Base-by-base conservation (phyloP, 2,797 vertebrate genomes). In the Lepilemur ruficaudatus region DNA sequence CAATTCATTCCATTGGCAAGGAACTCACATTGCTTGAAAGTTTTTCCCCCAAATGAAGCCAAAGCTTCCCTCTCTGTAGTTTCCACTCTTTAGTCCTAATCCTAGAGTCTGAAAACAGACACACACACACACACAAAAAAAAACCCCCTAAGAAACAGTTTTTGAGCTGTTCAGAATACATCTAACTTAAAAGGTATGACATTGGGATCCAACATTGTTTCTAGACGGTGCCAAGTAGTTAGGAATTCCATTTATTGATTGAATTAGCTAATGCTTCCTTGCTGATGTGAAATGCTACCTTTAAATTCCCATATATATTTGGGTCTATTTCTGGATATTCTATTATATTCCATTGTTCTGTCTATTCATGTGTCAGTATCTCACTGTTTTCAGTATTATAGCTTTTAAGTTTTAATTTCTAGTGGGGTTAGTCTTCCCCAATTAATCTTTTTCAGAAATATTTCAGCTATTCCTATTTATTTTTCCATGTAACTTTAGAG, bases 1-100 rank as follows among this genome's bases (percentile, higher is more conserved):
- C 30, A 95, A 85, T 86, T 61, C 28, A 83, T 83, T 93, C 41
- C 75, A 89, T 1, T 96, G 80, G 50, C 90, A 93, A 95, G 32
- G 30, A 76, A 84, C 65, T 78, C 46, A 70, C 35, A 76, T 38
- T 23, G 70, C 70, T 89, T 89, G 50, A 93, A 94, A 89, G 30
- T 0, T 76, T 95, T 89, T 57, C 32, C 76, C 35, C 52, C 9
- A 63, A n/a, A 57, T 41, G 72, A 94, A 92, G 76, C 63, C 81
- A 97, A 97, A 94, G 7, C 23, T 30, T 96, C 35, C n/a, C 7
- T 69, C 25, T 86, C 87, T 46, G 2, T 55, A 79, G 35, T 94
- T 95, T 85, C 91, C 50, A 84, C 12, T 76, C 79, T 76, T 93
- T 59, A 88, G n/a, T 63, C 18, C 14, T 41, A 20, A n/a, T n/a